A percentile compares a stretch with the other conserved stretches of the same genome.
Evolutionary conservation across 2,797 vertebrate genomes (phyloP).

Genomic region (Microctenopoma stevenorrisi): DNA sequence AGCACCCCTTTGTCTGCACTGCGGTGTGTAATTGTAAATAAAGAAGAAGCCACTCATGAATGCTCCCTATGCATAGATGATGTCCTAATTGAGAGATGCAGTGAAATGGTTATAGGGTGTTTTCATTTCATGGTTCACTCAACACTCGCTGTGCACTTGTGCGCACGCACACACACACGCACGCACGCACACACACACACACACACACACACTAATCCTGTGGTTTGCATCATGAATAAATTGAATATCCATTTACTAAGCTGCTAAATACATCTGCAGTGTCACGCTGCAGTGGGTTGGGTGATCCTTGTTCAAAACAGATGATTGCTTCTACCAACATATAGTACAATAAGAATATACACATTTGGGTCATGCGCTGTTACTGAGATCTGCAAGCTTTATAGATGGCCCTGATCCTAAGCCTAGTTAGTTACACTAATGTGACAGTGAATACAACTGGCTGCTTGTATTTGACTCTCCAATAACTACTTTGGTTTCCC

Average conservation of each 20-base stretch:
- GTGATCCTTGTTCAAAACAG: conserved; percentile 46
- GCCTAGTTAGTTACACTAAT: not conserved
- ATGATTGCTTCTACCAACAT: conserved; percentile 37
- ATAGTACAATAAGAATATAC: conserved; percentile 36
- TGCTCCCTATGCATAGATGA: conserved; percentile 67
- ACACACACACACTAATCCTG: conserved; percentile 52
- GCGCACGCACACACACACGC: conserved; percentile 45
- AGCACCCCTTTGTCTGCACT: conserved; percentile 55
- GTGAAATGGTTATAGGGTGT: conserved; percentile 77
- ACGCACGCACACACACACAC: conserved; percentile 37
- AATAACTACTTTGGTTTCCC: not conserved
- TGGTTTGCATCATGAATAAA: conserved; percentile 82
- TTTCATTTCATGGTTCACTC: conserved; percentile 80
- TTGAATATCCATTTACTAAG: conserved; percentile 78
- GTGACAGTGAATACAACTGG: not conserved
- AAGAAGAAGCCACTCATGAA: conserved; percentile 69
- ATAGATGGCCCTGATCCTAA: too few relatives aligned
- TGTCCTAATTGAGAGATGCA: conserved; percentile 80
- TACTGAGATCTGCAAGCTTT: conserved; percentile 26
- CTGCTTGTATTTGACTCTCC: not conserved
- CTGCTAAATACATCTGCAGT: conserved; percentile 73
- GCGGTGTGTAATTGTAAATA: conserved; percentile 71
- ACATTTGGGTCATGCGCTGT: conserved; percentile 46
- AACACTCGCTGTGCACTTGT: conserved; percentile 63
- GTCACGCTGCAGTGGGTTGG: conserved; percentile 57